Evolutionary conservation across 2,888 invertebrate genomes (phyloP).

Genomic region (Cremastinae sp.): DNA sequence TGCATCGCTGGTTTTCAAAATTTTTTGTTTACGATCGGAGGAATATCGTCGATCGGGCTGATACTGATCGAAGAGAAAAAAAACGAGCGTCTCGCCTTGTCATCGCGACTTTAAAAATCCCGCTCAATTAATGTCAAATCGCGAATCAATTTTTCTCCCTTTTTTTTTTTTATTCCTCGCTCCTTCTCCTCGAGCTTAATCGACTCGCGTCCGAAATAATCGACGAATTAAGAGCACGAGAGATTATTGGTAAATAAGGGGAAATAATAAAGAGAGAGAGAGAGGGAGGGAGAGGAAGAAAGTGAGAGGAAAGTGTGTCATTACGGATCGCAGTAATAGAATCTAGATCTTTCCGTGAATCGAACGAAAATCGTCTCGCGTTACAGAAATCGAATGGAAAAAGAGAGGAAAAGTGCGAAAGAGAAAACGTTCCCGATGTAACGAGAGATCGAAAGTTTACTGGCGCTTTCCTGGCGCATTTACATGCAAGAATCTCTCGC

Average conservation of each 20-base stretch:
- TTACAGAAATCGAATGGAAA: slow-evolving; percentile 52
- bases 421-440: not conserved
- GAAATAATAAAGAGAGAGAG: slow-evolving; percentile 1
- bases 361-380: not conserved
- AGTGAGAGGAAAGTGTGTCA: slow-evolving; percentile 11
- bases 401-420: slow-evolving; percentile 22
- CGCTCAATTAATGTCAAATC: slow-evolving; percentile 58
- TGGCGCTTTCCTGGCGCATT: no score
- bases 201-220: slow-evolving; percentile 32
- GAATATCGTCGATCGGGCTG: not conserved
- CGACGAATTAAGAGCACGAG: slow-evolving; percentile 47
- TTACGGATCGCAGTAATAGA: slow-evolving; percentile 41
- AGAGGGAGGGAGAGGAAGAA: slow-evolving; percentile 4
- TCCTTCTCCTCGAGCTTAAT: slow-evolving; percentile 30
- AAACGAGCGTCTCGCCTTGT: not conserved
- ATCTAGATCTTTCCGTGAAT: slow-evolving; percentile 33
- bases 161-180: slow-evolving; percentile 8
- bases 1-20: no score
- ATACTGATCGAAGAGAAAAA: not conserved
- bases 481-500: no score
- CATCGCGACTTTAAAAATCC: slow-evolving; percentile 29
- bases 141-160: slow-evolving; percentile 43
- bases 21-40: no score
- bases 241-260: slow-evolving; percentile 17
- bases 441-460: no score